Evolutionary conservation across 2,888 invertebrate genomes (phyloP).

Genomic region (Cheilosia variabilis): DNA sequence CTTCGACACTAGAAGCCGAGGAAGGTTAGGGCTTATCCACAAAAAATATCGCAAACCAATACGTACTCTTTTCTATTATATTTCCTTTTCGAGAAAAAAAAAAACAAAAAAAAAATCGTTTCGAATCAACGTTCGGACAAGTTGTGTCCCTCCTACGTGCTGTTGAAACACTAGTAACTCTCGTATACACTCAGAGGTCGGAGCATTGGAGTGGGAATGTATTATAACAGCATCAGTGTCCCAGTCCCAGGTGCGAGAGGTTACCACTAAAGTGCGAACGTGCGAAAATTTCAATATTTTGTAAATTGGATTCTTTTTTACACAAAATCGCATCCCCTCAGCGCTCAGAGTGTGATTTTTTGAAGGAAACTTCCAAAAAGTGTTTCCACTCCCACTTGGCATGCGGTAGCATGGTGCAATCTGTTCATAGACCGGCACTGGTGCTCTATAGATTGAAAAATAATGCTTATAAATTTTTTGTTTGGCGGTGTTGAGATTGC

Average conservation of each 20-base stretch:
- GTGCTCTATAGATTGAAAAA: conserved; percentile 62
- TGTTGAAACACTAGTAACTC: conserved; percentile 23
- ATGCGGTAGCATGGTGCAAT: conserved; percentile 39
- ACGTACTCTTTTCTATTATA: conserved; percentile 22
- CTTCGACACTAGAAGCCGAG: background rate
- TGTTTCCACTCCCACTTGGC: background rate
- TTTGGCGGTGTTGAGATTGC: conserved; percentile 16
- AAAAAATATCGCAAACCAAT: conserved; percentile 7
- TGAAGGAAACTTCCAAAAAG: conserved; percentile 39
- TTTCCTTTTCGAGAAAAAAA: conserved; percentile 38
- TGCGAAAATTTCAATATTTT: conserved; percentile 75
- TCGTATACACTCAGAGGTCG: background rate
- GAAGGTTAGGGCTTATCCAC: background rate
- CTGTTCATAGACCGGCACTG: conserved; percentile 40
- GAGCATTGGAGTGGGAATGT: conserved; percentile 21
- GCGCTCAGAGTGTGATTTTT: background rate
- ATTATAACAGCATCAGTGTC: conserved; percentile 70
- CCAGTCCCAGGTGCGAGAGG: conserved; percentile 75
- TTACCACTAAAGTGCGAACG: conserved; percentile 74
- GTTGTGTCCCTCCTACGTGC: conserved; percentile 71
- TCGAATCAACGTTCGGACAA: conserved; percentile 57
- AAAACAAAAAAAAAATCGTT: conserved; percentile 61
- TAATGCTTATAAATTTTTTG: conserved; percentile 66
- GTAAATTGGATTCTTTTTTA: conserved; percentile 60
- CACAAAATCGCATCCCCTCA: conserved; percentile 6